Conservation (phyloP, 2,888 invertebrate genomes). For the Philereme transversata region DNA sequence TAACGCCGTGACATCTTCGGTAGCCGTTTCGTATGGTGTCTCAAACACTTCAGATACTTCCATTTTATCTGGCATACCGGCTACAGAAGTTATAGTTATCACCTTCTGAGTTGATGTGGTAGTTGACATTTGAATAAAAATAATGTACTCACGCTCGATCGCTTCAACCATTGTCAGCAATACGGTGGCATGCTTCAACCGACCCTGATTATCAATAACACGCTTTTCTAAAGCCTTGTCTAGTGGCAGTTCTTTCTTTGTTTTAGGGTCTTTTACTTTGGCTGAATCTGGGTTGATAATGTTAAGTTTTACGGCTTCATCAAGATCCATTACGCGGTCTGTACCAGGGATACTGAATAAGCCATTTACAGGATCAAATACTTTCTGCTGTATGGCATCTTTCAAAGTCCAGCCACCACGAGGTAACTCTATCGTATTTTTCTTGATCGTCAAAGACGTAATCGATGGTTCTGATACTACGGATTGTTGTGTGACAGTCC, state of each 20-base stretch:
- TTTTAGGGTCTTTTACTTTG: conserved; percentile 90
- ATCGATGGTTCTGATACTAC: conserved; percentile 76
- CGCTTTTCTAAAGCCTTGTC: conserved; percentile 90
- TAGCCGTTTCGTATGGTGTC: conserved; percentile 39
- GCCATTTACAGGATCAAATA: conserved; percentile 93
- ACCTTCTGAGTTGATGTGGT: conserved; percentile 83
- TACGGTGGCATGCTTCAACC: conserved; percentile 84
- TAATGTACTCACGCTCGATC: conserved; percentile 86
- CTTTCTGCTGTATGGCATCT: conserved; percentile 91
- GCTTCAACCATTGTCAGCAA: conserved; percentile 89
- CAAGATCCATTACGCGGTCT: conserved; percentile 91
- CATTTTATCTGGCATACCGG: conserved; percentile 88
- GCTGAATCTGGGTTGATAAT: conserved; percentile 94
- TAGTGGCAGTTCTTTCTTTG: conserved; percentile 87
- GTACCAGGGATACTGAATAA: conserved; percentile 94
- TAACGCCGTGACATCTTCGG: conserved; percentile 72
- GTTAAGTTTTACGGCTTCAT: conserved; percentile 93
- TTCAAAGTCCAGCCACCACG: conserved; percentile 92
- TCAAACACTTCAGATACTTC: conserved; percentile 85
- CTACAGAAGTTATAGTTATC: conserved; percentile 88
- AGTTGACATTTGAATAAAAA: conserved; percentile 82
- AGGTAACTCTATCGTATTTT: conserved; percentile 91
- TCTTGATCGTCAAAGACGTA: conserved; percentile 82
- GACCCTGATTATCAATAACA: conserved; percentile 90
- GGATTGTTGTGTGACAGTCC: conserved; percentile 71